phyloP scores from a whole-genome alignment of 2,888 invertebrate species.

The Drosophila ustulata region DNA sequence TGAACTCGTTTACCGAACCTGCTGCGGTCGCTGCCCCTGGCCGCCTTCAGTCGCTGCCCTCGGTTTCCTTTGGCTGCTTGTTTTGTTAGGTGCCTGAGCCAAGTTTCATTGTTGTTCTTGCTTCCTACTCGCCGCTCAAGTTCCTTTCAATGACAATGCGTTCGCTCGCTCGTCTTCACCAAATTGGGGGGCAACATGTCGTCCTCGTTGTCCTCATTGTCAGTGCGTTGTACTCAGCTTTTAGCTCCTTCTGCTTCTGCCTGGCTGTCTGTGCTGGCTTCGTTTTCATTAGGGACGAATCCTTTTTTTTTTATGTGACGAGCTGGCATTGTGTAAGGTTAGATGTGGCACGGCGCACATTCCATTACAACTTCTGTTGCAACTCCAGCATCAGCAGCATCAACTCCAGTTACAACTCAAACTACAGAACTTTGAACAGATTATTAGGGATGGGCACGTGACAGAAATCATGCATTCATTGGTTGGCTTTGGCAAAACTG shows the following conservation, averaged over 20 bases:
- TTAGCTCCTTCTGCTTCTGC: conserved; percentile 8
- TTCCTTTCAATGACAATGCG: conserved; percentile 79
- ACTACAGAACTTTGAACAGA: conserved; percentile 10
- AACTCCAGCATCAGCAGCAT: too few species aligned
- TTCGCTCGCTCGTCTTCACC: conserved; percentile 28
- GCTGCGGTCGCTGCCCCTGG: conserved; percentile 79
- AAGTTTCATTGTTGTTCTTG: conserved; percentile 42
- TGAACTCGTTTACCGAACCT: conserved; percentile 76
- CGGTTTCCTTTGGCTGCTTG: conserved; percentile 4
- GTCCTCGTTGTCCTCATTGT: conserved; percentile 39
- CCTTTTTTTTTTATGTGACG: conserved; percentile 16
- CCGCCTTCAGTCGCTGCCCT: conserved; percentile 50
- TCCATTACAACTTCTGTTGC: conserved; percentile 28
- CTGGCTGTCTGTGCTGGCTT: conserved; percentile 20
- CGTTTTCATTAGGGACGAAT: conserved; percentile 56
- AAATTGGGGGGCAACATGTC: conserved; percentile 58
- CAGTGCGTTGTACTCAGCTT: conserved; percentile 71
- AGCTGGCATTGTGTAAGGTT: conserved; percentile 23
- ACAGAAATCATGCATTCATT: conserved; percentile 30
- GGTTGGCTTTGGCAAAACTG: conserved; percentile 17
- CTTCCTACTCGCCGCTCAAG: conserved; percentile 57
- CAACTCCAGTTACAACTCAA: conserved; percentile 5
- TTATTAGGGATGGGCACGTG: conserved; percentile 41
- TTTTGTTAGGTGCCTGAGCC: conserved; percentile 33
- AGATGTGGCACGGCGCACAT: conserved; percentile 38